Evolutionary conservation across 2,797 vertebrate species (phyloP), one percentile per base, ranked within the genome.

Genomic region (Ceryle rudis): DNA sequence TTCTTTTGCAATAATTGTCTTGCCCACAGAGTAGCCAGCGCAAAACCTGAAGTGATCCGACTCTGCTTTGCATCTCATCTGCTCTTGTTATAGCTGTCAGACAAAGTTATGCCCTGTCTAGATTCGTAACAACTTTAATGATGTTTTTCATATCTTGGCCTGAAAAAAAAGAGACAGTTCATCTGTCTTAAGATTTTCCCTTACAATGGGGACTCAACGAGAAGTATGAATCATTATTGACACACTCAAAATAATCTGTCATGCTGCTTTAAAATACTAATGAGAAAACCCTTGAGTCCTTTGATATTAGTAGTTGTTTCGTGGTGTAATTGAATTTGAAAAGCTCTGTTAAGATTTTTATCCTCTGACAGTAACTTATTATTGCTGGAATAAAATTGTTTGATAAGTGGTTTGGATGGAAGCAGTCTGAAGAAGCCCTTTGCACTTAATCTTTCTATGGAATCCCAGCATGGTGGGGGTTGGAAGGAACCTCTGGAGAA

Each of bases 261-360:
- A 85, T 37, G 33, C 46, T 66, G 35, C 74, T 94, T 86, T 92
- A 78, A 94, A 95, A 81, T 70, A 89, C 66, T 91, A 74, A 94
- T 72, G 46, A 95, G 85, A 89, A 93, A 93, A 74, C 77, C 84
- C 87, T 85, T 25, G 33, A 93, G 64, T 87, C 60, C 86, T 96
- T 82, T 92, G 84, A 81, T 86, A 90, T 80, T 80, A 82, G 57
- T 81, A 77, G 78, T 90, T 93, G 66, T 70, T 96, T 89, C 44
- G 42, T 90, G 55, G 79, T 82, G 80, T 95, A 97, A 97, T 93
- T 97, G 90, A 97, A 96, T 92, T 89, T 97, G 91, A 95, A 96
- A 97, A 95, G 55, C 78, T 79, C 72, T 93, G 80, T 89, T 89
- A 92, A 96, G 88, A 90, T 95, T 96, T 94, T 85, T 94, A 92